Conservation (phyloP, 2,888 invertebrate species). For the Synanthedon formicaeformis region DNA sequence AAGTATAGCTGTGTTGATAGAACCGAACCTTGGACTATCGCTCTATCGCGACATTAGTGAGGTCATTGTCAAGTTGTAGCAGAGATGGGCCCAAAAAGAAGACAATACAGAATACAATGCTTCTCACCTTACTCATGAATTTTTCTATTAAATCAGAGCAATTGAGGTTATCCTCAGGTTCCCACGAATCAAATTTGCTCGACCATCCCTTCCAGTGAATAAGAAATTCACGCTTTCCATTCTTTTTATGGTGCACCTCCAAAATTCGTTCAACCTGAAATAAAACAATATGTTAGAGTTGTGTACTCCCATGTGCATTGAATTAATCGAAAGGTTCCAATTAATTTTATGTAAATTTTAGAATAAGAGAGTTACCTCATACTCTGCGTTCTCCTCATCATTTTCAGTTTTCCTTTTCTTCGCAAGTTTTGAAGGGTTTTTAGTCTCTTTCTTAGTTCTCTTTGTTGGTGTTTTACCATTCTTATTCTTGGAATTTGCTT, state of each 20-base stretch:
- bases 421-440: slow-evolving; percentile 33
- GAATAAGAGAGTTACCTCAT: slow-evolving; percentile 49
- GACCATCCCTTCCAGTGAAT: slow-evolving; percentile 89
- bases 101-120: too few relatives aligned
- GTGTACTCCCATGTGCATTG: too few relatives aligned
- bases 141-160: slow-evolving; percentile 80
- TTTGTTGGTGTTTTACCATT: slow-evolving; percentile 20
- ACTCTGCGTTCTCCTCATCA: slow-evolving; percentile 72
- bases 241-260: slow-evolving; percentile 79
- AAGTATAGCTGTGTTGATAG: too few relatives aligned
- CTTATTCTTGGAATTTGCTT: slow-evolving; percentile 47
- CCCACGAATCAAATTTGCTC: slow-evolving; percentile 81
- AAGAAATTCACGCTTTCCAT: slow-evolving; percentile 79
- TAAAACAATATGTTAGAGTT: not conserved
- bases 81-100: too few relatives aligned
- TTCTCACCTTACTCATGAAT: slow-evolving; percentile 75
- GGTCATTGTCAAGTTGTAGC: too few relatives aligned
- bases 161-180: slow-evolving; percentile 82
- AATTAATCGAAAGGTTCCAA: too few relatives aligned
- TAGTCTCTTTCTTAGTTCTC: slow-evolving; percentile 33
- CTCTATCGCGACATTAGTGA: too few relatives aligned
- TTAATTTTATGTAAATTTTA: too few relatives aligned
- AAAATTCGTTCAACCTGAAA: slow-evolving; percentile 78
- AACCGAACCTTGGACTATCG: too few relatives aligned
- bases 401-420: slow-evolving; percentile 50